These are phyloP conservation scores for cattle (Bos taurus) DNA, from an alignment of 2,113 vertebrate species.

Conservation along the genomic window DNA sequence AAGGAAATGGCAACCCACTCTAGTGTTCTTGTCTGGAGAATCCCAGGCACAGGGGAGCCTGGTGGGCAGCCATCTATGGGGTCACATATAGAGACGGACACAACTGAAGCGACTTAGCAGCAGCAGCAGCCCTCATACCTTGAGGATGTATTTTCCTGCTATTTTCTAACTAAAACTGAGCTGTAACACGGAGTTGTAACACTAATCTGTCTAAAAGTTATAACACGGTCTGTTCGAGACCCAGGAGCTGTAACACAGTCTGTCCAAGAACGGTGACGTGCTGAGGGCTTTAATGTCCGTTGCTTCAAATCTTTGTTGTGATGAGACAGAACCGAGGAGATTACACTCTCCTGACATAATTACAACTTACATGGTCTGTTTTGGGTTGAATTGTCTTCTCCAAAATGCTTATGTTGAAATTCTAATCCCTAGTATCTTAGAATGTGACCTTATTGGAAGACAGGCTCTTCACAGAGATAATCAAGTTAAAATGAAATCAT, in stretches of 20 bases:
- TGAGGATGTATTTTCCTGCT: not conserved
- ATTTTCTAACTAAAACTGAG: not conserved
- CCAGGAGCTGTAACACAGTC: not conserved
- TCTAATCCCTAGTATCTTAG: not conserved
- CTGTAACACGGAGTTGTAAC: not conserved
- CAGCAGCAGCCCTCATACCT: not conserved
- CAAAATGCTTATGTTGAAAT: not conserved
- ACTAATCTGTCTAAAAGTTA: not conserved
- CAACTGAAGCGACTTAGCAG: not conserved
- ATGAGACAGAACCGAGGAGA: not conserved
- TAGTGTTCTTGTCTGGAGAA: not conserved
- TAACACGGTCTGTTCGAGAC: rapidly evolving
- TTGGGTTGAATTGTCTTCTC: not conserved
- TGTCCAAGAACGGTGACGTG: not conserved
- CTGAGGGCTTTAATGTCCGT: not conserved
- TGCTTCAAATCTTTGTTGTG: not conserved
- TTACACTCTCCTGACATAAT: not conserved
- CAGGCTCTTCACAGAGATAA: not conserved
- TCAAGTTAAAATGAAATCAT: not conserved
- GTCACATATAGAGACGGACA: not conserved
- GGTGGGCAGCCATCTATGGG: not conserved
- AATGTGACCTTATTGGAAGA: not conserved
- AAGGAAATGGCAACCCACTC: not conserved
- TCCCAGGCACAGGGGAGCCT: not conserved
- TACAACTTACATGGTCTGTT: not conserved